These are phyloP conservation scores for Corticium candelabrum DNA, from an alignment of 37 sponge, comb jelly and placozoan species.

Conservation along the genomic window DNA sequence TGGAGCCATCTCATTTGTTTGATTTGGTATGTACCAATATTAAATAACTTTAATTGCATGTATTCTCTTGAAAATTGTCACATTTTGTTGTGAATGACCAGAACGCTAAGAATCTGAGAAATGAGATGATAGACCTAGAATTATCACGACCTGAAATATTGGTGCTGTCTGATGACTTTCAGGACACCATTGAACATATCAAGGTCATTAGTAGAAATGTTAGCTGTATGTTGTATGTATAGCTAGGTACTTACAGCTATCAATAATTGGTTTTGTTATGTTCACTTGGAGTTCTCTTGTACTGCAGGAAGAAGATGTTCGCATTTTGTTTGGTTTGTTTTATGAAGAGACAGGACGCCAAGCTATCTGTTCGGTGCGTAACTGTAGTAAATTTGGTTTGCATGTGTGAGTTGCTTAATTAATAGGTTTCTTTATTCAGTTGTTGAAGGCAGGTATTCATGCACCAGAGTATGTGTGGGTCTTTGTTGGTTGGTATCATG, in stretches of 20 bases:
- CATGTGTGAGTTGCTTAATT: no score
- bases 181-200: neutral
- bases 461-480: neutral
- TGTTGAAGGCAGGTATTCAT: neutral
- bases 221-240: no score
- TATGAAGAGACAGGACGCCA: neutral
- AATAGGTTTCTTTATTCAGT: neutral
- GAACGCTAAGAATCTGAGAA: neutral
- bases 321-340: neutral
- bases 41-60: neutral
- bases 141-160: no score
- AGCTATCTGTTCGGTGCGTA: neutral
- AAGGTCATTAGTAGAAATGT: neutral
- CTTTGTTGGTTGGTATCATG: neutral
- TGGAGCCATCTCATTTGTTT: neutral
- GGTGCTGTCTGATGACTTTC: neutral
- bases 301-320: neutral
- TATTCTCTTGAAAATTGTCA: neutral
- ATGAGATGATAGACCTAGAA: no score
- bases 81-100: neutral
- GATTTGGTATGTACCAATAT: neutral
- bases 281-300: neutral
- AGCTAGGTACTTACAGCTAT: no score
- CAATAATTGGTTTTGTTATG: neutral
- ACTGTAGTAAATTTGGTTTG: neutral